Conservation (phyloP, 1,140 invertebrate species). For the Lucilia cuprina region DNA sequence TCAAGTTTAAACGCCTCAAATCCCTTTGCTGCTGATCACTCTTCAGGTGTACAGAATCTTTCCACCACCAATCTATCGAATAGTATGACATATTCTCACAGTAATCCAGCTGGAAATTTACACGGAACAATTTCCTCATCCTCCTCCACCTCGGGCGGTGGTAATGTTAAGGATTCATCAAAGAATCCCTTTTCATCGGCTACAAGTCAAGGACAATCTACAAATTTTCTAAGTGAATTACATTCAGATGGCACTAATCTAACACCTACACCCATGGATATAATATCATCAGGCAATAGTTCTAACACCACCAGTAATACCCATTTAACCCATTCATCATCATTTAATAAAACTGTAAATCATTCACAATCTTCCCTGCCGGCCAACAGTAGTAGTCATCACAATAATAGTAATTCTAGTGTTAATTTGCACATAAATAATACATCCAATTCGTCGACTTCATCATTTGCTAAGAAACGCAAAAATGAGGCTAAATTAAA, state of each 20-base stretch:
- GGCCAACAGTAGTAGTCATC: neutral
- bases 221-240: neutral
- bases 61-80: neutral
- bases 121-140: neutral
- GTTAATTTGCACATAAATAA: neutral
- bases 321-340: neutral
- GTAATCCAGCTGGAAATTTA: neutral
- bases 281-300: neutral
- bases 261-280: conserved; percentile 19
- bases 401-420: neutral
- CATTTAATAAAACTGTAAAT: conserved; percentile 2
- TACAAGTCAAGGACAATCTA: conserved; percentile 6
- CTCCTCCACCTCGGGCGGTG: too few relatives aligned
- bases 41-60: conserved; percentile 17
- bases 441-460: neutral
- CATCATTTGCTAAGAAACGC: conserved; percentile 49
- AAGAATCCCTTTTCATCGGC: conserved; percentile 3
- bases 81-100: neutral
- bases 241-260: conserved; percentile 23
- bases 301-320: neutral
- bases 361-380: neutral
- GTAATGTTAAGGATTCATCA: neutral
- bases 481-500: conserved; percentile 52
- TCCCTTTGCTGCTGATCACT: neutral
- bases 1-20: neutral